Evolutionary conservation across 1,140 invertebrate genomes (phyloP).

Genomic region (Brachionus angularis): DNA sequence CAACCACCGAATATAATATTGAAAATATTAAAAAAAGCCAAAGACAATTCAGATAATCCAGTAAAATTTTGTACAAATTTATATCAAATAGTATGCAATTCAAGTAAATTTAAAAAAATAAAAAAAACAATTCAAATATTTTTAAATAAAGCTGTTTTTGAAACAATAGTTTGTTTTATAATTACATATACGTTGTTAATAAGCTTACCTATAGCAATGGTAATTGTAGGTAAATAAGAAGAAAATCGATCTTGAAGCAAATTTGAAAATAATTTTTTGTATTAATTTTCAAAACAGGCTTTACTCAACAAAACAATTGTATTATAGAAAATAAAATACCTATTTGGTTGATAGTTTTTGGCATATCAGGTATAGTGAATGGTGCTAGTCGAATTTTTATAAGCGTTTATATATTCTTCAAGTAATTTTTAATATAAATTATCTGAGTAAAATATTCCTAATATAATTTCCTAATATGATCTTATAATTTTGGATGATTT

Average conservation of each 20-base stretch:
- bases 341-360: conserved; percentile 38
- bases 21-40: conserved; percentile 30
- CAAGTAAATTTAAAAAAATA: conserved; percentile 1
- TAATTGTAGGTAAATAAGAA: conserved; percentile 23
- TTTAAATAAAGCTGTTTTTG: background rate
- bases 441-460: too few species aligned
- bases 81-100: conserved; percentile 34
- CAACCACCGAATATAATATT: conserved; percentile 26
- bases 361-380: background rate
- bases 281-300: background rate
- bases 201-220: conserved; percentile 28
- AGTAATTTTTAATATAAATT: too few species aligned
- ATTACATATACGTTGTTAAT: background rate
- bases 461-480: too few species aligned
- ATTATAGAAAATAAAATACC: conserved; percentile 21
- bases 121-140: too few species aligned
- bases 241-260: too few species aligned
- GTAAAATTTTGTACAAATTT: conserved; percentile 38
- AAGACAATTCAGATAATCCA: conserved; percentile 42
- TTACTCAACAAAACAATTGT: conserved; percentile 8
- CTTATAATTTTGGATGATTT: too few species aligned
- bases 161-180: conserved; percentile 37
- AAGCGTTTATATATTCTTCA: conserved; percentile 29
- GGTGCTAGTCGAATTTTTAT: conserved; percentile 6
- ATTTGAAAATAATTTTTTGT: background rate